phyloP scores from a whole-genome alignment of 2,113 vertebrate genomes.

The Callopanchax toddi region DNA sequence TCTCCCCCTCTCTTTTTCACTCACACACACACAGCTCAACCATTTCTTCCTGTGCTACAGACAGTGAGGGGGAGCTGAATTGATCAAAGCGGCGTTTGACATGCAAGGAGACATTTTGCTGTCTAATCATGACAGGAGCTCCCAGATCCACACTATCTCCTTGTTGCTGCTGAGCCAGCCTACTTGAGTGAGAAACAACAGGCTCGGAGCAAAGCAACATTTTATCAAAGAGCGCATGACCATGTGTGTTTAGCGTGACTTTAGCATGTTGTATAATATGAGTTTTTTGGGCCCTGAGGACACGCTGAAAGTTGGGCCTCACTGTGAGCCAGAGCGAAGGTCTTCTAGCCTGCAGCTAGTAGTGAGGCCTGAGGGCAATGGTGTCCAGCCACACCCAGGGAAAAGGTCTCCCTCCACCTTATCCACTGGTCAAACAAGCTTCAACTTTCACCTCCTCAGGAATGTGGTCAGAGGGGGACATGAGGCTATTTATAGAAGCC shows the following conservation, averaged over 20 bases:
- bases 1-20: slow-evolving; percentile 26
- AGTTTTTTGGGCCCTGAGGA: slow-evolving; percentile 10
- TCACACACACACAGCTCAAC: slow-evolving; percentile 23
- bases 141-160: slow-evolving; percentile 43
- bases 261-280: slow-evolving; percentile 41
- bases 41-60: slow-evolving; percentile 40
- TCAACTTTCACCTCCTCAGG: slow-evolving; percentile 73
- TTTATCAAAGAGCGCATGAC: slow-evolving; percentile 28
- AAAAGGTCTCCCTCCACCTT: slow-evolving; percentile 56
- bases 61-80: slow-evolving; percentile 25
- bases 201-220: slow-evolving; percentile 25
- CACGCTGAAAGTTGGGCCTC: slow-evolving; percentile 4
- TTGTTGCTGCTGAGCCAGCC: slow-evolving; percentile 8
- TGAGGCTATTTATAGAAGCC: slow-evolving; percentile 62
- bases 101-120: slow-evolving; percentile 65
- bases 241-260: slow-evolving; percentile 36
- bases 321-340: slow-evolving; percentile 4
- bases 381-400: slow-evolving; percentile 64
- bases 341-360: slow-evolving; percentile 28
- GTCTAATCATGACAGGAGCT: slow-evolving; percentile 65
- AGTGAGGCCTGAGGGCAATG: slow-evolving; percentile 27
- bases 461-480: slow-evolving; percentile 62
- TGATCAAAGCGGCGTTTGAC: slow-evolving; percentile 64
- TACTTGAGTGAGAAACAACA: slow-evolving; percentile 28
- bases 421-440: slow-evolving; percentile 57